phyloP scores from a whole-genome alignment of 2,113 vertebrate genomes.

The Himantopus leucocephalus region DNA sequence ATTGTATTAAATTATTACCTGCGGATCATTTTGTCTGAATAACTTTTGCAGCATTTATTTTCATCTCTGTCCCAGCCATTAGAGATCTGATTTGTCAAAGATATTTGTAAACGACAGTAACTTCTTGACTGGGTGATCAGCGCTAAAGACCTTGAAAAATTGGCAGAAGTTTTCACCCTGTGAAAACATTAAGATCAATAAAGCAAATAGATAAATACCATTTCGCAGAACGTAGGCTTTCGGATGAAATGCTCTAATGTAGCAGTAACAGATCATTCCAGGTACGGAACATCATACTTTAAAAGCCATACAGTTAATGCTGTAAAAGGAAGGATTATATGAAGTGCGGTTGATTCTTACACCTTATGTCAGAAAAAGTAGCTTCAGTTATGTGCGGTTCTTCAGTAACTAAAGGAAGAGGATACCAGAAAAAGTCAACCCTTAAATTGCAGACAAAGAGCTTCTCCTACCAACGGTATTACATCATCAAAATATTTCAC shows the following conservation, averaged over 20 bases:
- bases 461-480: constrained; percentile 20
- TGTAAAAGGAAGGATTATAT: neutral
- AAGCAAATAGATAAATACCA: constrained; percentile 41
- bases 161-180: constrained; percentile 8
- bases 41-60: constrained; percentile 9
- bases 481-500: constrained; percentile 39
- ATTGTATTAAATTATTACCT: neutral
- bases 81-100: constrained; percentile 5
- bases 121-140: neutral
- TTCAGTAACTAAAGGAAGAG: constrained; percentile 11
- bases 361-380: neutral
- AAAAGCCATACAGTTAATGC: neutral
- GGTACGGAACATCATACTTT: neutral
- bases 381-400: neutral
- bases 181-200: constrained; percentile 31
- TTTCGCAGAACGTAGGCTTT: neutral
- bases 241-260: neutral
- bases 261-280: neutral
- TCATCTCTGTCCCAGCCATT: neutral
- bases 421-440: constrained; percentile 32
- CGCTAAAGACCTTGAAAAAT: constrained; percentile 3
- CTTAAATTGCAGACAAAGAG: constrained; percentile 66
- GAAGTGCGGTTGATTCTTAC: constrained; percentile 3
- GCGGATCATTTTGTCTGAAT: neutral
- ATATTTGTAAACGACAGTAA: neutral